Evolutionary conservation across 2,113 vertebrate species (phyloP).

Genomic region (Jacana jacana): DNA sequence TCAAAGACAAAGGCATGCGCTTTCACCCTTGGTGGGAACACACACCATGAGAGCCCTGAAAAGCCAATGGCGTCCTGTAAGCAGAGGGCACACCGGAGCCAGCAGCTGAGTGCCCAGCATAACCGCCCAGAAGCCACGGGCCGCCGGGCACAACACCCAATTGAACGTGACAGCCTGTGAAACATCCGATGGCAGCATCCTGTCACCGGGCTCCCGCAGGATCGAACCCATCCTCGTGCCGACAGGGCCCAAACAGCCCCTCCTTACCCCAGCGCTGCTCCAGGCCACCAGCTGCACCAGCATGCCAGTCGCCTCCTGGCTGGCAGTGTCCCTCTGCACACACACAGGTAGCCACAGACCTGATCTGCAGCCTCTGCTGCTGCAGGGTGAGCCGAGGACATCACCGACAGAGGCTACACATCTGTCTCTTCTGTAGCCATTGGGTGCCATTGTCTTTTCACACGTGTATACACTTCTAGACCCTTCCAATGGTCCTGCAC

Average conservation of each 20-base stretch:
- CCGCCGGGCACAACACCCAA: rapidly evolving
- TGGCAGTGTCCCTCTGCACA: too few relatives aligned
- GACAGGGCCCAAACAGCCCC: rapidly evolving
- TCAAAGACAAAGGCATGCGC: background rate
- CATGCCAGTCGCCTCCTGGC: too few relatives aligned
- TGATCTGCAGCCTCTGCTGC: rapidly evolving
- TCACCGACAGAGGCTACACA: rapidly evolving
- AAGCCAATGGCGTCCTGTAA: rapidly evolving
- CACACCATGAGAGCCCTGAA: background rate
- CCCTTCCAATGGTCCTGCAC: rapidly evolving
- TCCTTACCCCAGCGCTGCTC: rapidly evolving
- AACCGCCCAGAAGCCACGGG: rapidly evolving
- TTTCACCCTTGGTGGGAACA: background rate
- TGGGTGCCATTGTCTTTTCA: rapidly evolving
- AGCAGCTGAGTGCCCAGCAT: background rate
- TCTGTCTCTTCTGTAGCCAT: background rate
- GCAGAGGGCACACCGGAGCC: rapidly evolving
- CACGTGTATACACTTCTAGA: rapidly evolving
- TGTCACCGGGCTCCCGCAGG: rapidly evolving
- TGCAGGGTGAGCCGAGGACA: rapidly evolving
- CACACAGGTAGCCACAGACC: background rate
- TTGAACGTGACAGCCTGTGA: rapidly evolving
- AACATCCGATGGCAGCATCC: rapidly evolving
- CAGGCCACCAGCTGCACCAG: background rate
- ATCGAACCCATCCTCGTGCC: rapidly evolving